Evolutionary conservation across 2,888 invertebrate species (phyloP).

Genomic region (Tridacna gigas): DNA sequence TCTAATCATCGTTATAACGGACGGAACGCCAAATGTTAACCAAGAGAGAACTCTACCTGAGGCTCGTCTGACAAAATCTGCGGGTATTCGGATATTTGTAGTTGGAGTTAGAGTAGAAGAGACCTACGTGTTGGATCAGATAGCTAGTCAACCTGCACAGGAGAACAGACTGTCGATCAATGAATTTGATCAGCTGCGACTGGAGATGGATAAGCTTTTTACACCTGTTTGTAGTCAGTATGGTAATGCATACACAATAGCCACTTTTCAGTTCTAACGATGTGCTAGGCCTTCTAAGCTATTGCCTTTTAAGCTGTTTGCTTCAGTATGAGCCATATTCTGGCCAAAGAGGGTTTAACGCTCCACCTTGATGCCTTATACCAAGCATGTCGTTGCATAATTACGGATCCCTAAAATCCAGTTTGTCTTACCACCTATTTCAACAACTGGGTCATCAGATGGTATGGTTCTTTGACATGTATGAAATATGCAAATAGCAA

Average conservation of each 20-base stretch:
- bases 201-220: conserved; percentile 63
- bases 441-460: too few species aligned
- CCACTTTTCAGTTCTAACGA: too few species aligned
- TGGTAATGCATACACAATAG: neutral
- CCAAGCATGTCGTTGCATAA: too few species aligned
- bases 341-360: too few species aligned
- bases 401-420: too few species aligned
- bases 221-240: conserved; percentile 42
- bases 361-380: too few species aligned
- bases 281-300: too few species aligned
- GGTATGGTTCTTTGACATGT: too few species aligned
- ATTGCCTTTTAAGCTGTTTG: too few species aligned
- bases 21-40: conserved; percentile 79
- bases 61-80: conserved; percentile 65
- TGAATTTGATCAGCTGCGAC: conserved; percentile 69
- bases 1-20: conserved; percentile 77
- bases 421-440: too few species aligned
- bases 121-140: conserved; percentile 72
- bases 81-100: conserved; percentile 70
- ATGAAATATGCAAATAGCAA: too few species aligned
- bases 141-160: conserved; percentile 73
- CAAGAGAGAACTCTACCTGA: conserved; percentile 69
- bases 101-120: conserved; percentile 73
- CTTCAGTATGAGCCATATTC: too few species aligned
- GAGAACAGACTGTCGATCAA: conserved; percentile 72